phyloP scores from a whole-genome alignment of 2,113 vertebrate genomes.

The Laticauda laticaudata region DNA sequence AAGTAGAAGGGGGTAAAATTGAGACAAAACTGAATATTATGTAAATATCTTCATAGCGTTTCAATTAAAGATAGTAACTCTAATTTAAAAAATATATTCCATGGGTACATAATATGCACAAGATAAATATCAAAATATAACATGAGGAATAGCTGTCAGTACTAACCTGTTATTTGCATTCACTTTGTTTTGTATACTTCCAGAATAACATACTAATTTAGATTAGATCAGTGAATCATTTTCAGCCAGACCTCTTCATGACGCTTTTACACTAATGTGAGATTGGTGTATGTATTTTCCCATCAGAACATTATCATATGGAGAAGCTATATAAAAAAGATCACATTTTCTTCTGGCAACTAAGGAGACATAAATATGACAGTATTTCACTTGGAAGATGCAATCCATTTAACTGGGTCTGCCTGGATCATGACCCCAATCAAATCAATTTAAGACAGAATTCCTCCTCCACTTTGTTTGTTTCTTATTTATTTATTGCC shows the following conservation, averaged over 20 bases:
- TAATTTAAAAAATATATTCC: background rate
- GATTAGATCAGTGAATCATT: background rate
- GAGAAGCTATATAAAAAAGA: background rate
- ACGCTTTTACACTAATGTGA: background rate
- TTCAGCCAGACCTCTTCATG: background rate
- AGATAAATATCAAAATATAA: background rate
- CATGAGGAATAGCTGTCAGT: background rate
- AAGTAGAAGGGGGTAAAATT: background rate
- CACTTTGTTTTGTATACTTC: background rate
- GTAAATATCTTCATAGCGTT: background rate
- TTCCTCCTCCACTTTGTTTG: background rate
- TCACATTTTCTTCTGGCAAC: background rate
- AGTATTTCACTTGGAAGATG: background rate
- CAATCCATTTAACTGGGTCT: background rate
- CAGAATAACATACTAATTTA: background rate
- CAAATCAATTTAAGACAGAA: background rate
- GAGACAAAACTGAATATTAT: background rate
- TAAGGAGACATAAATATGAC: background rate
- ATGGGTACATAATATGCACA: background rate
- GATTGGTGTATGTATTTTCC: background rate
- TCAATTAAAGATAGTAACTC: background rate
- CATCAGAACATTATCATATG: background rate
- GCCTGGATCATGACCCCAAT: background rate
- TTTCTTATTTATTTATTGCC: background rate
- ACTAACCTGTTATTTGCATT: slow-evolving; percentile 3